phyloP scores from a whole-genome alignment of 2,888 invertebrate species.

The Cantharis lateralis region DNA sequence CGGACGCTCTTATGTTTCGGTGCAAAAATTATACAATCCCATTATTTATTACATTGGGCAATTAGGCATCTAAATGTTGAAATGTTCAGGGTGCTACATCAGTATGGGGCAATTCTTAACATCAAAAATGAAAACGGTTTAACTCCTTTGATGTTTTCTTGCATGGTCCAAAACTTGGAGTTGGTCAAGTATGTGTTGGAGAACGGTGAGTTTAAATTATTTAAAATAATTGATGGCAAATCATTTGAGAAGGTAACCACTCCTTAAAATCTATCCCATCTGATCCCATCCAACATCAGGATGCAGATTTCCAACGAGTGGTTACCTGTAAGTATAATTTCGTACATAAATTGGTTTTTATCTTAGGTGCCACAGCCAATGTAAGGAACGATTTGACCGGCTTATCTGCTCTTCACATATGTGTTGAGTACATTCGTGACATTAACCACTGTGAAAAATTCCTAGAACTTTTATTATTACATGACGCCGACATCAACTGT shows the following conservation, averaged over 20 bases:
- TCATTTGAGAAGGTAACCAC: background rate
- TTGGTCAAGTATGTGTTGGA: slow-evolving; percentile 60
- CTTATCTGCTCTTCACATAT: slow-evolving; percentile 63
- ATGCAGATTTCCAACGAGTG: too few relatives aligned
- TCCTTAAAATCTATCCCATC: too few relatives aligned
- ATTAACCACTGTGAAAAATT: slow-evolving; percentile 60
- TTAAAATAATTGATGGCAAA: background rate
- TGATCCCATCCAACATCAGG: too few relatives aligned
- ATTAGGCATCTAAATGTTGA: slow-evolving; percentile 66
- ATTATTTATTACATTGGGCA: slow-evolving; percentile 71
- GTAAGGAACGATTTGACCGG: slow-evolving; percentile 50
- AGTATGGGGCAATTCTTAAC: slow-evolving; percentile 65
- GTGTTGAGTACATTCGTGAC: slow-evolving; percentile 62
- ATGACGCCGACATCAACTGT: slow-evolving; percentile 50
- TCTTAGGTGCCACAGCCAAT: slow-evolving; percentile 50
- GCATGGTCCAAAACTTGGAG: slow-evolving; percentile 48
- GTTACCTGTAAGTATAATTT: background rate
- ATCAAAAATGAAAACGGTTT: slow-evolving; percentile 68
- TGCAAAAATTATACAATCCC: slow-evolving; percentile 72
- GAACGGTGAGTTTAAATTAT: slow-evolving; percentile 56
- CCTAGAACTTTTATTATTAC: slow-evolving; percentile 53
- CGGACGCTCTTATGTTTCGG: slow-evolving; percentile 65
- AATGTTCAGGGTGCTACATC: slow-evolving; percentile 62
- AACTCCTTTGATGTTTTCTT: slow-evolving; percentile 70
- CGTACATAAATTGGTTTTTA: background rate